Percentiles rank a stretch among this genome's conserved stretches.
Evolutionary conservation across 2,797 vertebrate species (phyloP).

Genomic region (Euphonia xanthogaster): DNA sequence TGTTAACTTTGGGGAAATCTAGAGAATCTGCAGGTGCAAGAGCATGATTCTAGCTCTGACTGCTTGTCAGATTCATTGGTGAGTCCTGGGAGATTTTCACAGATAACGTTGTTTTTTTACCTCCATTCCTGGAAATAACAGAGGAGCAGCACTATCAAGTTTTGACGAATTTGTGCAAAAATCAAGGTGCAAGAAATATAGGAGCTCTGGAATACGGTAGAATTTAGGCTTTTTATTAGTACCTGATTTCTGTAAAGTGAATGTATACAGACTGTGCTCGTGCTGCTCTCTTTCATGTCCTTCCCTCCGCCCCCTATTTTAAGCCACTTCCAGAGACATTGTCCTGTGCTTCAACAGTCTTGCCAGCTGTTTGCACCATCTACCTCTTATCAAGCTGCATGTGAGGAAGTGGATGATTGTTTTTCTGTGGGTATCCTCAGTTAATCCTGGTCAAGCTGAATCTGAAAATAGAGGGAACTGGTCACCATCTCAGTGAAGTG

Average conservation of each 20-base stretch:
- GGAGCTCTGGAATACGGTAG: not conserved
- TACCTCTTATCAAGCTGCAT: not conserved
- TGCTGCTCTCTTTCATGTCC: not conserved
- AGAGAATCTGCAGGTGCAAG: not conserved
- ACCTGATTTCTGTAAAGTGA: not conserved
- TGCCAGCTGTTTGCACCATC: not conserved
- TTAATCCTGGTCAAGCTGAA: not conserved
- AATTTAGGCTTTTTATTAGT: not conserved
- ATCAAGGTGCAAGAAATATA: not conserved
- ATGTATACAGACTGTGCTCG: fast-evolving
- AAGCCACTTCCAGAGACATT: not conserved
- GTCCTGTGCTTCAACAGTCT: not conserved
- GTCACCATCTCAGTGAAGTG: not conserved
- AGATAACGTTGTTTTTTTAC: not conserved
- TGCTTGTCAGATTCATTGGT: not conserved
- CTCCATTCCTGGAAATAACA: not conserved
- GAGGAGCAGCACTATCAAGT: not conserved
- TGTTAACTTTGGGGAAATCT: not conserved
- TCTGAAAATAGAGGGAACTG: not conserved
- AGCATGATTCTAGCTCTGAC: not conserved
- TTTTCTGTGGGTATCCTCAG: not conserved
- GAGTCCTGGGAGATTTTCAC: not conserved
- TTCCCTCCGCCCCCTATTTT: not conserved
- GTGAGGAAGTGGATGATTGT: not conserved
- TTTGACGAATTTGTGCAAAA: not conserved